A percentile compares a stretch with the other conserved stretches of the same genome.
Conservation (phyloP, 2,888 invertebrate species). For the Prosapia bicincta region DNA sequence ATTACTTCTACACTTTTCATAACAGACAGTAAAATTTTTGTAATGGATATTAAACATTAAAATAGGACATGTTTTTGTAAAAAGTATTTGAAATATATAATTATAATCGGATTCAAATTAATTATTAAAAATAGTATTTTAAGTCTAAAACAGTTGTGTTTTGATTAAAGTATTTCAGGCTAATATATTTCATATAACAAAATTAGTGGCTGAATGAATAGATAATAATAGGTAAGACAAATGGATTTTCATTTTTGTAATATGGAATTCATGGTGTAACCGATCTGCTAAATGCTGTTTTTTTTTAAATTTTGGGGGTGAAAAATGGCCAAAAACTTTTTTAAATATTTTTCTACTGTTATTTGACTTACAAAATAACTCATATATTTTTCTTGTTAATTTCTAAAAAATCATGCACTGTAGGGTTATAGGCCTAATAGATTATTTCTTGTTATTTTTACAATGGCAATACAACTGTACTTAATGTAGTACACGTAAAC, state of each 20-base stretch:
- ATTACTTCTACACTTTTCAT: neutral
- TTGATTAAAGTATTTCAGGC: neutral
- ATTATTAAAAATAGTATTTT: neutral
- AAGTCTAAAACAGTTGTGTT: too few species aligned
- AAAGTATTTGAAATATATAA: neutral
- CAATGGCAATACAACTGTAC: too few species aligned
- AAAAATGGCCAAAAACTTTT: neutral
- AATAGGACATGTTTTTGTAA: neutral
- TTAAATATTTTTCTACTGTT: too few species aligned
- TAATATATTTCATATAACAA: too few species aligned
- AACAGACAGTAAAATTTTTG: neutral
- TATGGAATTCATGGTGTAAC: neutral
- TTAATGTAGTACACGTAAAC: too few species aligned
- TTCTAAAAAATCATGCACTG: neutral
- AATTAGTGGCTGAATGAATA: too few species aligned
- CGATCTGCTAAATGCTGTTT: neutral
- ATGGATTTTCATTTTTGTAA: neutral
- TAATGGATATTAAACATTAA: neutral
- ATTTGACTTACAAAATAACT: neutral
- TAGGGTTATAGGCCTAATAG: too few species aligned
- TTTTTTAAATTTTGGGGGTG: neutral
- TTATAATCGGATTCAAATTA: too few species aligned
- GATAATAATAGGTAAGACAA: neutral
- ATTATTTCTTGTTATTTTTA: too few species aligned
- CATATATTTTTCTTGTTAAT: neutral